Base-by-base conservation (phyloP, 2,113 vertebrate species). In the Hypocryptadius cinnamomeus region DNA sequence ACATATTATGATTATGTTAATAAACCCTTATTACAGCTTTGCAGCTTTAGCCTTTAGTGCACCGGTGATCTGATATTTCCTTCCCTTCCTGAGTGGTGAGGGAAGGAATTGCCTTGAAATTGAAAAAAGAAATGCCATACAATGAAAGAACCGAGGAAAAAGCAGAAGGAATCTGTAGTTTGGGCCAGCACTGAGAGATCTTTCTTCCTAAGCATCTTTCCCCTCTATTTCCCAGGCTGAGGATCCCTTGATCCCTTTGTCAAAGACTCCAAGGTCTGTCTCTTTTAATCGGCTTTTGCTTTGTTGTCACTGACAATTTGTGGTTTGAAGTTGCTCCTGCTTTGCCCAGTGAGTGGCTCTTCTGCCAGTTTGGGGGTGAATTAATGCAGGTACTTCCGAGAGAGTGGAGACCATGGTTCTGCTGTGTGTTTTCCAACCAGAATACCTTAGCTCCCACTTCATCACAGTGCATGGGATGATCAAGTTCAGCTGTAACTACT, bases 1-100 rank as follows among this genome's bases (percentile, higher is more conserved):
- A 84, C 40, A 72, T 42, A 74, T 87, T 69, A 81, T 64, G 72
- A 60, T 88, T 24, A 65, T 44, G 73, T 87, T 97, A 95, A 96
- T 95, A 95, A 96, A 90, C 53, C 81, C 97, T 94, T 83, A 85
- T 83, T 96, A 77, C 59, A 39, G 69, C 71, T 94, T 57, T 79
- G 76, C 53, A 27, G 42, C 69, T 81, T 54, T 39, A 54, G 86
- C 84, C 92, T 87, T 95, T 74, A 33, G 50, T 66, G 24, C 7
- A 40, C 35, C 1, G 4, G 30, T 84, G 86, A 79, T 91, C 66
- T 2, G 93, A 74, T 95, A 72, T 56, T 50, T 71, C 6, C 47
- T 51, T 89, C 79, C 70, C 16, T 85, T 56, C 21, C 2, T 37
- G 69, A 87, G 48, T 77, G 80, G 31, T 33, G 25, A 76, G 50